Evolutionary conservation across 92 coral and sea anemone species (phyloP).

Genomic region (Desmophyllum pertusum): DNA sequence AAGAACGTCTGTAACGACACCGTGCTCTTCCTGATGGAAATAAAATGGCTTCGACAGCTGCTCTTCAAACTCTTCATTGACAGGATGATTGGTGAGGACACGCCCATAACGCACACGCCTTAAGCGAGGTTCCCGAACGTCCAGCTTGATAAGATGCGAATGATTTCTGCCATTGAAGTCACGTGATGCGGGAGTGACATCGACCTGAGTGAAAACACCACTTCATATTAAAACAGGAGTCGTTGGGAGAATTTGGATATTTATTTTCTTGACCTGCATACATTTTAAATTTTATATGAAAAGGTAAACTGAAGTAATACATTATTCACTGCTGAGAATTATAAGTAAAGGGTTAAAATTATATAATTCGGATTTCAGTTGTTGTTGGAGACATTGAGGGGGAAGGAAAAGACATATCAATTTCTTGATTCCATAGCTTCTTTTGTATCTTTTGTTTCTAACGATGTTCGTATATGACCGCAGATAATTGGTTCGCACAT

Average conservation of each 20-base stretch:
- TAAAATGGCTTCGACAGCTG: slow-evolving; percentile 86
- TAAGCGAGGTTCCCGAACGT: slow-evolving; percentile 84
- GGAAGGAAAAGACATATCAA: no score
- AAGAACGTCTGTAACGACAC: slow-evolving; percentile 71
- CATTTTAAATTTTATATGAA: no score
- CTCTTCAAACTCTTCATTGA: slow-evolving; percentile 89
- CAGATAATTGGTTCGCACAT: no score
- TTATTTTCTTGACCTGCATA: not conserved
- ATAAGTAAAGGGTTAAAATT: no score
- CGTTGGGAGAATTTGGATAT: not conserved
- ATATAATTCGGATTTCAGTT: no score
- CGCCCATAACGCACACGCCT: slow-evolving; percentile 69
- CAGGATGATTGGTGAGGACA: slow-evolving; percentile 74
- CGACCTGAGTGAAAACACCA: slow-evolving; percentile 43
- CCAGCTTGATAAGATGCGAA: slow-evolving; percentile 67
- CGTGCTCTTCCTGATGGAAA: slow-evolving; percentile 83
- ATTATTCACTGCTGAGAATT: no score
- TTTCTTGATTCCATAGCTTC: no score
- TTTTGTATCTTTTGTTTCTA: no score
- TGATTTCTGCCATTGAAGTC: slow-evolving; percentile 40
- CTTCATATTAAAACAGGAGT: not conserved
- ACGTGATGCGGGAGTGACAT: slow-evolving; percentile 66
- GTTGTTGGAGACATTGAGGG: no score
- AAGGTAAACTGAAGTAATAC: no score
- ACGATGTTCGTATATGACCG: no score